A percentile compares a stretch with the other conserved stretches of the same genome.
Conservation (phyloP, 2,113 vertebrate species). For the Pelvicachromis taeniatus region DNA sequence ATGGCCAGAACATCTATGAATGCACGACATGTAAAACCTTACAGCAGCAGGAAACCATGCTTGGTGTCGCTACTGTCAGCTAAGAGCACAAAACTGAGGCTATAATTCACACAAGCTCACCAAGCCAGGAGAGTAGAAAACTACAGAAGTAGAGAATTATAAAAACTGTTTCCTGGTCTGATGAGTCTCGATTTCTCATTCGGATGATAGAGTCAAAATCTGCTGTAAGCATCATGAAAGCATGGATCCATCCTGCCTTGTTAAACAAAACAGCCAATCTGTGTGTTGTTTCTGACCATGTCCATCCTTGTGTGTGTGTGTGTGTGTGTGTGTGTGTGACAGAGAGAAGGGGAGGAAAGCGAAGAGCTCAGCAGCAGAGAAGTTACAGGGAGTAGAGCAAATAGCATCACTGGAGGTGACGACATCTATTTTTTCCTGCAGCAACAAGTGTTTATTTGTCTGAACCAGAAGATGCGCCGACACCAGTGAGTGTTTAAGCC, state of each 20-base stretch:
- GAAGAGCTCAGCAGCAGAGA: not conserved
- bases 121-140: not conserved
- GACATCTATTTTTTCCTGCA: not conserved
- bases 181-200: not conserved
- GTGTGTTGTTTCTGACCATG: not conserved
- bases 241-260: not conserved
- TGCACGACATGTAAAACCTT: not conserved
- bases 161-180: not conserved
- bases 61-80: not conserved
- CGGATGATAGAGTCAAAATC: not conserved
- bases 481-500: not conserved
- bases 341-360: not conserved
- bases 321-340: not conserved
- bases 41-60: accelerated
- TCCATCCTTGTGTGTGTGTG: not conserved
- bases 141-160: not conserved
- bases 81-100: not conserved
- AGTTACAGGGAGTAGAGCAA: not conserved
- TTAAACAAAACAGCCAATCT: not conserved
- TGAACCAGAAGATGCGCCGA: not conserved
- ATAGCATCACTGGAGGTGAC: not conserved
- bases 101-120: not conserved
- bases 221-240: accelerated
- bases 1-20: not conserved
- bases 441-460: not conserved